Conservation (phyloP, 2,797 vertebrate species). For the Rhinella marina region DNA sequence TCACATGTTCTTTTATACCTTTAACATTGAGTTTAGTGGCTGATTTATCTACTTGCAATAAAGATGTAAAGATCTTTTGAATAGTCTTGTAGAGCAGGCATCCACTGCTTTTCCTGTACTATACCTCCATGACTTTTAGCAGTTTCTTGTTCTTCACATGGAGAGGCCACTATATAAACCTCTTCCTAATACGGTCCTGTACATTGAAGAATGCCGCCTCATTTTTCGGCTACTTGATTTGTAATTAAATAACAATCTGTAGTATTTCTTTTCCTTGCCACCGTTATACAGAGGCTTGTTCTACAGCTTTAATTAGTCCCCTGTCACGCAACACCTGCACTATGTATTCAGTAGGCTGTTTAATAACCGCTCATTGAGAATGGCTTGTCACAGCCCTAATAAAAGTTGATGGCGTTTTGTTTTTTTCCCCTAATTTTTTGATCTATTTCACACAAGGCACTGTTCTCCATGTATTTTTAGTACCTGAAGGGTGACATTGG, state of each 20-base stretch:
- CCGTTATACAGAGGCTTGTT: conserved; percentile 24
- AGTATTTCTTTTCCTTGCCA: conserved; percentile 13
- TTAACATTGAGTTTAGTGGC: no score
- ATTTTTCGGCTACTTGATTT: conserved; percentile 31
- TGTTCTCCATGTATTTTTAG: neutral
- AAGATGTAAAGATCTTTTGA: neutral
- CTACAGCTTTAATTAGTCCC: conserved; percentile 45
- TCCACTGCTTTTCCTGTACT: neutral
- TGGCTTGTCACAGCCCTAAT: neutral
- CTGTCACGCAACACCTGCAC: conserved; percentile 21
- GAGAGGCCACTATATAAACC: conserved; percentile 42
- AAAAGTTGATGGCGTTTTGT: neutral
- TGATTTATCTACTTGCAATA: neutral
- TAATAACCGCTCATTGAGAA: conserved; percentile 20
- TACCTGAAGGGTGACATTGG: neutral
- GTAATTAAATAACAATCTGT: conserved; percentile 34
- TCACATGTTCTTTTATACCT: neutral
- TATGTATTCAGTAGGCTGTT: conserved; percentile 7
- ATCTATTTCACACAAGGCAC: neutral
- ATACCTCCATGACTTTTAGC: conserved; percentile 43
- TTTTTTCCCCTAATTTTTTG: neutral
- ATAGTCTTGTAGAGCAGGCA: neutral
- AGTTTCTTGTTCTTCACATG: conserved; percentile 43
- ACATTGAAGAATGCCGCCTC: neutral
- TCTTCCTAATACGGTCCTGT: conserved; percentile 41